Base-by-base conservation (phyloP, 1,140 invertebrate species). In the Drosophila sp. region DNA sequence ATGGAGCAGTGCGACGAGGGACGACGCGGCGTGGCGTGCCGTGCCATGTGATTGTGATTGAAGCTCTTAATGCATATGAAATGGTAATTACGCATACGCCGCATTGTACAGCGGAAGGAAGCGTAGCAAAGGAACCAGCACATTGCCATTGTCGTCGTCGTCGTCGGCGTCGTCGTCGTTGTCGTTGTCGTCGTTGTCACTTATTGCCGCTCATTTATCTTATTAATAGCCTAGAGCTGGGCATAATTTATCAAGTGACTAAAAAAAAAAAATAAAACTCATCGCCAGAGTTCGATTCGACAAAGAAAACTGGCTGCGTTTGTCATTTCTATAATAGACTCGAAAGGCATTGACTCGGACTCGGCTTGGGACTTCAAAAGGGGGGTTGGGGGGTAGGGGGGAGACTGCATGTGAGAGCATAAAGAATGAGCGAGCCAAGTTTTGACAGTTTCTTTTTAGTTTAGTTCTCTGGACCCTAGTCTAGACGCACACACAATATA, bases 71-170 rank as follows among this genome's bases (percentile, higher is more conserved):
- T 83, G 83, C 83, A 86, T 86, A 86, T 87, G 83, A 86, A 86
- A 86, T 87, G 83, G 83, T 86, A 86, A 86, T 86, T 86, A 86
- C 83, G 83, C 83, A 87, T 87, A 83, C 79, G 83, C 72, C 76
- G 67, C 72, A 86, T 87, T 87, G 79, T 87, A 63, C 83, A 80
- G 70, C 72, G 66, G 50, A 77, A 77, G 66, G 54, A 41, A 76
- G 72, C 60, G 25, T 62, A 55, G 72, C 63, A 77, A 70, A 70
- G 74, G 61, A 76, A 77, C 44, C 44, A 50, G 74, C 60, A 41
- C 35, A 61, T 61, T 61, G 60, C 38, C 33, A 11, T 38, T 77
- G 74, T 74, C 71, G 67, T 72, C 62, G 41, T 23, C 41, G 5
- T 47, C 23, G 23, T 27, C 76, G 67, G 66, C 66, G 67, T 76